Base-by-base conservation (phyloP, 2,888 invertebrate species). In the Troilus luridus region DNA sequence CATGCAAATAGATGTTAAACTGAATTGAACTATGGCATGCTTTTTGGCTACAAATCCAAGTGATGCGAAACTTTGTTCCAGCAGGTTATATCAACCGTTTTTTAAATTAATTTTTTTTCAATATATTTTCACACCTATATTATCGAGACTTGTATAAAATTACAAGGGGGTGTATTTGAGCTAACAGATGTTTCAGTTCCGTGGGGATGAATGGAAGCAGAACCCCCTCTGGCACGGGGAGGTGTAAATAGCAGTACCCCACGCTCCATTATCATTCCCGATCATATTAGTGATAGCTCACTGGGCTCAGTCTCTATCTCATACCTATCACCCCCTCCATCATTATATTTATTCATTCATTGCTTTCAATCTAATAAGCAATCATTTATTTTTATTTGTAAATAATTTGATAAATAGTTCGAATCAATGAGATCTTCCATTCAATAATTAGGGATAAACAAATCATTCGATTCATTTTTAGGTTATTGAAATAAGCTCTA, bases 211-310 rank as follows among this genome's bases (percentile, higher is more conserved):
- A 56, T 85, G 14, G 56, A 11, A 0, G 21, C n/a, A 27, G 6
- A 24, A 14, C 81, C 56, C 85, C 54, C 85, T 3, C 41, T 0
- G 56, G 12, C 2, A 12, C 5, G 56, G 85, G 56, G 85, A 85
- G 85, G 85, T 85, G 85, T 85, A 85, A 85, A 85, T 85, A 85
- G 85, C 27, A 85, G 56, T n/a, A 54, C 85, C 85, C 21, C 56
- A 21, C 85, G 85, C 56, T 8, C 56, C 56, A 85, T 85, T 85
- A 85, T 85, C 85, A 85, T 85, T n/a, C 11, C 85, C 85, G n/a
- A 85, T 85, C 85, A 85, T 21, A 56, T 85, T 85, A 85, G 21
- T 11, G 11, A 3, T 58, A 56, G 56, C 85, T 85, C 85, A 14
- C 85, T 85, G 85, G 27, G 27, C 41, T 17, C 17, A 77, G 72